phyloP scores from a whole-genome alignment of 2,797 vertebrate species.

The Sebastes paucispinis region DNA sequence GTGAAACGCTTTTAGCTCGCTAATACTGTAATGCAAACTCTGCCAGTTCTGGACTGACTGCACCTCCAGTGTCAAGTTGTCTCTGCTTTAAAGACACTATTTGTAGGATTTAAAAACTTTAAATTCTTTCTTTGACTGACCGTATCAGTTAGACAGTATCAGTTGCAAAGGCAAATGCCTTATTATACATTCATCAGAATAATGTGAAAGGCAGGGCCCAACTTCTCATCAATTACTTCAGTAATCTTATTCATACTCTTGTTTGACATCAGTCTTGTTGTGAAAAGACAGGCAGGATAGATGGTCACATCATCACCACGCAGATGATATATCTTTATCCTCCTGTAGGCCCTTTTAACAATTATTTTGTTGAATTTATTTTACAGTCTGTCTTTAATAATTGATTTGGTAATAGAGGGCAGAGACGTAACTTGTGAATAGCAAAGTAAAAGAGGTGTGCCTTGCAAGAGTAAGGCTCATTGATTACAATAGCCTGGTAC shows the following conservation, averaged over 20 bases:
- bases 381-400: no score
- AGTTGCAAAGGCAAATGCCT: not conserved
- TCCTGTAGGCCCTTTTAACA: no score
- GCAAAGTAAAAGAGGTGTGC: no score
- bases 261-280: not conserved
- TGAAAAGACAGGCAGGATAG: not conserved
- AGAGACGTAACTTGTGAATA: no score
- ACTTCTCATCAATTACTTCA: not conserved
- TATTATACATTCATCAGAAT: conserved; percentile 21
- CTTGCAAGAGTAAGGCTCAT: no score
- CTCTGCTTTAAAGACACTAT: not conserved
- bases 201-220: not conserved
- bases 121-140: no score
- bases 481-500: no score
- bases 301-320: not conserved
- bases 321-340: no score
- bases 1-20: not conserved
- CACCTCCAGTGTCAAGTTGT: not conserved
- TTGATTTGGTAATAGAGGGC: no score
- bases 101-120: not conserved
- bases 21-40: not conserved
- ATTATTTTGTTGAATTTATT: no score
- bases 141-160: no score
- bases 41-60: no score
- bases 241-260: not conserved